Base-by-base conservation (phyloP, 2,888 invertebrate species). In the Melieria omissa region DNA sequence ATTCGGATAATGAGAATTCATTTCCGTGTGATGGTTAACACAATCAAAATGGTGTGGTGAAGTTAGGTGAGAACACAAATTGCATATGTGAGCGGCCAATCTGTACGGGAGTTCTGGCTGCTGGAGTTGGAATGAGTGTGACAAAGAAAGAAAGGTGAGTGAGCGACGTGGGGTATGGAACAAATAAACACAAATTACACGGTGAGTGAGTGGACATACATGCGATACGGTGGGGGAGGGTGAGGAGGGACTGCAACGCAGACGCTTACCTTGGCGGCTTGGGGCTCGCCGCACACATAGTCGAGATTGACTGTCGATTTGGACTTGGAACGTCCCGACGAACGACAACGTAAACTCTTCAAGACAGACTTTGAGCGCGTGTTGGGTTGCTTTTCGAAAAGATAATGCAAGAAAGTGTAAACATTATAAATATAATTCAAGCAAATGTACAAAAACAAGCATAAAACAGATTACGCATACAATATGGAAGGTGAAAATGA, bases 281-380 rank as follows among this genome's bases (percentile, higher is more conserved):
- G 63, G 73, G 60, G 47, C 42, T 57, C 4, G 58, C 42, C 12
- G 58, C 16, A 16, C 16, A 2, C 16, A 16, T 58, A 29, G 41
- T 60, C 16, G 67, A 49, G 4, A 49, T 44, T 61, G 67, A 52
- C 42, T 76, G 80, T 80, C 16, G 81, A 81, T 73, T 78, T 80
- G 46, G 81, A 77, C 63, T 78, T 79, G 14, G 78, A 78, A 60
- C 78, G 75, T 64, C 81, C 76, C 61, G 78, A 75, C n/a, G 81
- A 77, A 75, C 80, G 81, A 77, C 80, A 80, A 76, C 82, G 78
- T 70, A 83, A 80, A 76, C 82, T 82, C 80, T 81, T 83, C 77
- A 83, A 77, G 73, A 82, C 80, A 52, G 81, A 82, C 75, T 80
- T 82, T 71, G 82, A 82, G 73, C 82, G 81, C 75, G 81, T 76